Percentiles rank a stretch among this genome's conserved stretches.
Evolutionary conservation across 2,797 vertebrate species (phyloP).

Genomic region (Alectoris magna): DNA sequence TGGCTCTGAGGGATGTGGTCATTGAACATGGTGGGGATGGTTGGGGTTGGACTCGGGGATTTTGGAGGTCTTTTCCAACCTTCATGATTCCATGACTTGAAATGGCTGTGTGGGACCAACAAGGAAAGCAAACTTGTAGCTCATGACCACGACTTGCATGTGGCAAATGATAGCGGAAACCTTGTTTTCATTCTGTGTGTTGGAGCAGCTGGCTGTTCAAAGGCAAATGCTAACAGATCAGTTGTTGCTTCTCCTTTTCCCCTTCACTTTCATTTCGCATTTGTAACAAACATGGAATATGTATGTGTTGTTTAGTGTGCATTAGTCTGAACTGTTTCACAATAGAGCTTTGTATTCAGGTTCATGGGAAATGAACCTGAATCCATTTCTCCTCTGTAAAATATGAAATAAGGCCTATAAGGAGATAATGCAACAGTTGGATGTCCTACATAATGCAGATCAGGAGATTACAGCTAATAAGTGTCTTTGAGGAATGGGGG

Average conservation of each 20-base stretch:
- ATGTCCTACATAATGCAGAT: background rate
- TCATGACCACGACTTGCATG: fast-evolving
- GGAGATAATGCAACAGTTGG: background rate
- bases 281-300: background rate
- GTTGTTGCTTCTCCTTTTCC: background rate
- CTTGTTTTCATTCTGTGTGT: background rate
- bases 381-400: background rate
- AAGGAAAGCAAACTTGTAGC: background rate
- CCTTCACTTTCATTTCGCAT: background rate
- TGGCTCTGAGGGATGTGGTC: too few relatives aligned
- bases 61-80: too few relatives aligned
- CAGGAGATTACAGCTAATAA: background rate
- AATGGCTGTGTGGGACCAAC: too few relatives aligned
- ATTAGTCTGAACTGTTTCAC: background rate
- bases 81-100: too few relatives aligned
- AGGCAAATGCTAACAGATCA: background rate
- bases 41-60: too few relatives aligned
- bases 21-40: too few relatives aligned
- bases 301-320: fast-evolving
- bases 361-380: background rate
- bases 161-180: background rate
- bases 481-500: background rate
- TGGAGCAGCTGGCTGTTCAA: background rate
- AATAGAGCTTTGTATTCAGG: background rate
- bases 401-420: background rate